phyloP scores from a whole-genome alignment of 2,113 vertebrate genomes.

The Caranx melampygus region DNA sequence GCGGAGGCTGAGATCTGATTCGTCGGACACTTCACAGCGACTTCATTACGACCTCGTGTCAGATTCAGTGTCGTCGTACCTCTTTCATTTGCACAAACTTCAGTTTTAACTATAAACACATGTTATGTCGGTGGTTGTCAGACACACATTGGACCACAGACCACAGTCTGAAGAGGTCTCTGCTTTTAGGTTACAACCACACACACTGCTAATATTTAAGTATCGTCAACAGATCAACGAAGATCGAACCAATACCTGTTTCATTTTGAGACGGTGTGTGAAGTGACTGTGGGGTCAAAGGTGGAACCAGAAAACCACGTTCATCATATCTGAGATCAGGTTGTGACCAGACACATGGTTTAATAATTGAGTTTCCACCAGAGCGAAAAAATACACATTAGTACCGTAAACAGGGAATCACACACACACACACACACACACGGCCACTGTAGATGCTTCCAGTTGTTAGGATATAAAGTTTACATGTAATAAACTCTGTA shows the following conservation, averaged over 20 bases:
- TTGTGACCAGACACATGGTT: background rate
- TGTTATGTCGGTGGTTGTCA: no score
- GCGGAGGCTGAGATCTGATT: background rate
- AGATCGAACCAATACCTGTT: background rate
- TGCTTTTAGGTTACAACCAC: no score
- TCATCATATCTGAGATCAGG: background rate
- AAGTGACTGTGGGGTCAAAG: background rate
- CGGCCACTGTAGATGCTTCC: conserved; percentile 72
- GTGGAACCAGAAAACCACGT: background rate
- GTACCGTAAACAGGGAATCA: conserved; percentile 25
- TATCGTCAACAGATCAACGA: no score
- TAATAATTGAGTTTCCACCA: no score
- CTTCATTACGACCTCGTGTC: background rate
- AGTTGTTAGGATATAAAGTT: conserved; percentile 74
- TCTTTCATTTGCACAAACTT: no score
- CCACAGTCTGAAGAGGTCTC: no score
- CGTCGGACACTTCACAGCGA: background rate
- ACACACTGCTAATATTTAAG: no score
- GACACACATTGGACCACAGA: no score
- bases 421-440: conserved; percentile 24
- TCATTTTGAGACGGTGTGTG: background rate
- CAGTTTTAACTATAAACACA: no score
- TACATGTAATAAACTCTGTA: conserved; percentile 62
- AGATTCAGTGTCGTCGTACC: no score
- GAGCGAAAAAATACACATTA: background rate